Evolutionary conservation across 1,140 invertebrate species (phyloP).

Genomic region (Lepidurus arcticus): DNA sequence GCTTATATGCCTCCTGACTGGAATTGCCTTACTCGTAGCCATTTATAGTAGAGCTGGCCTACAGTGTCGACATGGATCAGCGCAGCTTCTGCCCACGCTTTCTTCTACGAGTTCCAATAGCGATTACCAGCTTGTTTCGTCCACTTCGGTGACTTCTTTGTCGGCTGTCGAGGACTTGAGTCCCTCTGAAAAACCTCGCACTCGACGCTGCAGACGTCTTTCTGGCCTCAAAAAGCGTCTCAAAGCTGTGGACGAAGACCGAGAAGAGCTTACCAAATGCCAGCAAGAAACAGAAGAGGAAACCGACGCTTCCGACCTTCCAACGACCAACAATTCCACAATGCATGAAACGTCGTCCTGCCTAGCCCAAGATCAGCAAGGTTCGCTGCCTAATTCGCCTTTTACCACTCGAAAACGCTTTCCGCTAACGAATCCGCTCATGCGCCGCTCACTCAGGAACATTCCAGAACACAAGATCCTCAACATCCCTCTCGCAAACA

Average conservation of each 20-base stretch:
- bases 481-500: not conserved
- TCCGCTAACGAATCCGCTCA: not conserved
- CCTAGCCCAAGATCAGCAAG: not conserved
- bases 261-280: not conserved
- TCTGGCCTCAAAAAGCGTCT: not conserved
- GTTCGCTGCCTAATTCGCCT: not conserved
- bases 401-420: not conserved
- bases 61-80: not conserved
- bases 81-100: not conserved
- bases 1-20: not conserved
- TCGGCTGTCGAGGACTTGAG: not conserved
- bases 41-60: not conserved
- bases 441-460: not conserved
- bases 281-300: not conserved
- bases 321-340: not conserved
- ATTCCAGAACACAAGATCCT: not conserved
- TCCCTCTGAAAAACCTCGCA: not conserved
- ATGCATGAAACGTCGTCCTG: not conserved
- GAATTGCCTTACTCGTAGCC: not conserved
- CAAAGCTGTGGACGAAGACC: not conserved
- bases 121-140: constrained; percentile 4
- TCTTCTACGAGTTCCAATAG: not conserved
- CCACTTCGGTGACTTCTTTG: not conserved
- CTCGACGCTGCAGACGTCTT: not conserved
- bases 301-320: not conserved